These are phyloP conservation scores for Dallia pectoralis DNA, from an alignment of 2,797 vertebrate species.

Conservation along the genomic window DNA sequence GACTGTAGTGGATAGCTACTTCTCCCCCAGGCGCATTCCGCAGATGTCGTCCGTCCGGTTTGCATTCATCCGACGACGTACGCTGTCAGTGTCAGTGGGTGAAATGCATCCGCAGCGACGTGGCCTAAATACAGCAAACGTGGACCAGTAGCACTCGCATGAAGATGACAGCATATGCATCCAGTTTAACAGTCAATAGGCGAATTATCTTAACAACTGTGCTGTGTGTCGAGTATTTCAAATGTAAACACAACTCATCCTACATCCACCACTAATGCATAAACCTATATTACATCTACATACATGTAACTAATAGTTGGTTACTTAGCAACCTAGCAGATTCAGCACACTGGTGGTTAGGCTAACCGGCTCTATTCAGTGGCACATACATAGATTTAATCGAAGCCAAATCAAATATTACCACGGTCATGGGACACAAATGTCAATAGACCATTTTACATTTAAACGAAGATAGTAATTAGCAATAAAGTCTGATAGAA, in stretches of 20 bases:
- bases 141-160: slow-evolving; percentile 43
- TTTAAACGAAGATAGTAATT: background rate
- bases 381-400: background rate
- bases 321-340: background rate
- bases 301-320: background rate
- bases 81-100: slow-evolving; percentile 51
- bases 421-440: background rate
- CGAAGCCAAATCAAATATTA: background rate
- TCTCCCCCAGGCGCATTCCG: slow-evolving; percentile 43
- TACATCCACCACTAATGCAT: background rate
- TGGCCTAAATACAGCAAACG: slow-evolving; percentile 67
- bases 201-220: background rate
- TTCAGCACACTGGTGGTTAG: background rate
- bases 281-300: background rate
- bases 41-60: slow-evolving; percentile 49
- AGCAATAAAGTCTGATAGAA: background rate
- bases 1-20: background rate
- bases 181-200: background rate
- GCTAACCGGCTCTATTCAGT: background rate
- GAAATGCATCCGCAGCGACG: slow-evolving; percentile 65
- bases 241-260: background rate
- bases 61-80: slow-evolving; percentile 43
- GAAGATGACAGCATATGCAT: background rate
- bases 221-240: background rate
- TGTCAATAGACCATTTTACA: background rate